Conservation (phyloP, 2,797 vertebrate genomes). For the Myotis findleyi region DNA sequence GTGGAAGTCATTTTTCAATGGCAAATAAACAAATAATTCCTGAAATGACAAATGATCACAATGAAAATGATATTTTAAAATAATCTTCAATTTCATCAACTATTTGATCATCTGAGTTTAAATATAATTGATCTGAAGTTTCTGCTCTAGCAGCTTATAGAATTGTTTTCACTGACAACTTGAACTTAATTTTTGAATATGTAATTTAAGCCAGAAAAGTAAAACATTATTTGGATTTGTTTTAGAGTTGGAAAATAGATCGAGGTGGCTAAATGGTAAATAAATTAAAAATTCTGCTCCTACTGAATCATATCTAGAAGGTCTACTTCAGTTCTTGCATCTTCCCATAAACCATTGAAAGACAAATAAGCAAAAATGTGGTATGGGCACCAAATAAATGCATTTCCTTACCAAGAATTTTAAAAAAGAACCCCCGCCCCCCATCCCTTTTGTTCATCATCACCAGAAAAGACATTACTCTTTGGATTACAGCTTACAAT, state of each 20-base stretch:
- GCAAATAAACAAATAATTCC: constrained; percentile 67
- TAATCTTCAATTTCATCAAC: constrained; percentile 34
- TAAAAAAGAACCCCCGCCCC: constrained; percentile 27
- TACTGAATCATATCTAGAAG: constrained; percentile 73
- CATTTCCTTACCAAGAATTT: constrained; percentile 62
- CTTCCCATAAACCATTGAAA: constrained; percentile 68
- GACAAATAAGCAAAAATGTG: constrained; percentile 63
- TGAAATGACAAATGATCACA: constrained; percentile 67
- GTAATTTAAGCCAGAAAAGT: constrained; percentile 82
- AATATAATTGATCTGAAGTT: constrained; percentile 76
- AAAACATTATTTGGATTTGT: constrained; percentile 79
- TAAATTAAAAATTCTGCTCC: constrained; percentile 38
- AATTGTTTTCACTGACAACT: constrained; percentile 82
- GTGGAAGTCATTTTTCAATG: constrained; percentile 40
- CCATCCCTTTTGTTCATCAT: constrained; percentile 70
- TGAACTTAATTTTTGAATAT: constrained; percentile 84
- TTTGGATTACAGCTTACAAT: constrained; percentile 66
- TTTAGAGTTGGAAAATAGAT: constrained; percentile 83
- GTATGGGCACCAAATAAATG: constrained; percentile 44
- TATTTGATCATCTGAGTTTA: constrained; percentile 74
- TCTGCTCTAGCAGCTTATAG: constrained; percentile 74
- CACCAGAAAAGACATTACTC: constrained; percentile 61
- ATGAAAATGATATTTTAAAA: constrained; percentile 69
- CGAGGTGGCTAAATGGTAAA: constrained; percentile 79
- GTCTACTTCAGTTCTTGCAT: constrained; percentile 67